Conservation (phyloP, 1,140 invertebrate genomes). For the Conus ventricosus region DNA sequence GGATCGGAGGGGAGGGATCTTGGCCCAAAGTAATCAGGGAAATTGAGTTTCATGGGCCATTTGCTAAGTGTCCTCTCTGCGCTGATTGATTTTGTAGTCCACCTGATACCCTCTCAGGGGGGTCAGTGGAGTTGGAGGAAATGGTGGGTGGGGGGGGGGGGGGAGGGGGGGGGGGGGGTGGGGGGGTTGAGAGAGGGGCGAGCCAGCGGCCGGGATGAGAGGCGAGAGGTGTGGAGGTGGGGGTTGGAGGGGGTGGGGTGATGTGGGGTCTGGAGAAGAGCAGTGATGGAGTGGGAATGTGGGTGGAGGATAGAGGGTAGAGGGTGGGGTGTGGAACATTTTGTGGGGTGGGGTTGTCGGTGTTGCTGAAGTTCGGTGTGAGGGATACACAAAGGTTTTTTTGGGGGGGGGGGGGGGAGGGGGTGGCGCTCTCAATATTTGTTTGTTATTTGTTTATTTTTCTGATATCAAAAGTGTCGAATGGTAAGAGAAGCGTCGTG, state of each 20-base stretch:
- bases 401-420: too few relatives aligned
- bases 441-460: too few relatives aligned
- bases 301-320: not conserved
- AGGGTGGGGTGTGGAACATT: not conserved
- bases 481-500: too few relatives aligned
- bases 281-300: too few relatives aligned
- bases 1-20: not conserved
- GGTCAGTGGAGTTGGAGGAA: not conserved
- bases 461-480: not conserved
- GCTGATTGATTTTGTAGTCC: slow-evolving; percentile 10
- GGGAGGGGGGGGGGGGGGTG: not conserved
- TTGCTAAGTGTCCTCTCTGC: slow-evolving; percentile 15
- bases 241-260: too few relatives aligned
- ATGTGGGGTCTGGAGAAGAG: too few relatives aligned
- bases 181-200: too few relatives aligned
- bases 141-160: not conserved
- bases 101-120: slow-evolving; percentile 8
- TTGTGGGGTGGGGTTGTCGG: not conserved
- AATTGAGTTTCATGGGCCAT: slow-evolving; percentile 34
- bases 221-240: too few relatives aligned
- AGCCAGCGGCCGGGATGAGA: too few relatives aligned
- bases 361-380: too few relatives aligned
- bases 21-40: slow-evolving; percentile 23
- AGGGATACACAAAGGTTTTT: too few relatives aligned
- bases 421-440: too few relatives aligned